Base-by-base conservation (phyloP, 2,797 vertebrate species). In the Euphonia xanthogaster region DNA sequence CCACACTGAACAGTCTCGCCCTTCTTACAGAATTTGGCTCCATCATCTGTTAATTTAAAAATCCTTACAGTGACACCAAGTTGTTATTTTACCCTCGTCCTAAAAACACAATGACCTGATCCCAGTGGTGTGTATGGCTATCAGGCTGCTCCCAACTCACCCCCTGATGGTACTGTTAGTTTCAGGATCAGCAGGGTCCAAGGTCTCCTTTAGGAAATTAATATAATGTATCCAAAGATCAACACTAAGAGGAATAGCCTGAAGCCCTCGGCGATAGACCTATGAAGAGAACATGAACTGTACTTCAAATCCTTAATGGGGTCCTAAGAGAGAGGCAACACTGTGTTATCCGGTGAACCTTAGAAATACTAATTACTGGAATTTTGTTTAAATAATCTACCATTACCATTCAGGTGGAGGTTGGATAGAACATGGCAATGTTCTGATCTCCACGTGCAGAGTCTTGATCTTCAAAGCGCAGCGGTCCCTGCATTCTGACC, bases 221-320 rank as follows among this genome's bases (percentile, higher is more conserved):
- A 99, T 98, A 97, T 99, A 99, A 97, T 99, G 99, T 93, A 99
- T 98, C 99, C 99, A 99, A 84, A 99, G 98, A 96, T 99, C 99
- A 96, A 99, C 99, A 91, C 99, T 99, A 96, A 99, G 99, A 90
- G 99, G 99, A 96, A 99, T 99, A 90, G 99, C 99, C 98, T 99
- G 99, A 92, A 99, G 98, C 70, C 99, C 99, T 97, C 99, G 98
- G 66, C 99, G 98, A 98, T 99, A 99, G 23, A 99, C 99, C 99
- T 99, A 97, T 35, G 87, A 98, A 95, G 91, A 97, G 96, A 98
- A 98, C 91, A 95, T 37, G 91, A 96, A 97, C 98, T 98, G 97
- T 97, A 97, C 94, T 97, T 96, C 96, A 97, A 96, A 96, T 94
- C 96, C 92, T 93, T 92, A 96, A 94, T 39, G 86, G 94, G 10